phyloP scores from a whole-genome alignment of 2,113 vertebrate species.

The Bujurquina vittata region DNA sequence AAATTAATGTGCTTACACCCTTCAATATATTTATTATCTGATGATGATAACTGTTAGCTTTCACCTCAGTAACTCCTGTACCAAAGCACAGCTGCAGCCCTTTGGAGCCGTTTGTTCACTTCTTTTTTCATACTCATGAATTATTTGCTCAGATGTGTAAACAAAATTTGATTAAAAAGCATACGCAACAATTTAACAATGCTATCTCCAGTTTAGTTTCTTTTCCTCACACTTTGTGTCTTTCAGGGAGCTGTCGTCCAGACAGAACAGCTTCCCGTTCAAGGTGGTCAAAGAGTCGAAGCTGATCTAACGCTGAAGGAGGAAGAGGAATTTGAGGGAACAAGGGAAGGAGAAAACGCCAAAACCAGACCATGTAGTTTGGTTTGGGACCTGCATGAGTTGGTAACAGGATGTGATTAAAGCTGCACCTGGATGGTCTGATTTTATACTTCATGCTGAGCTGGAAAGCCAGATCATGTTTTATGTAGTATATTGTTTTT shows the following conservation, averaged over 20 bases:
- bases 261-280: slow-evolving; percentile 48
- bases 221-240: neutral
- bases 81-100: too few relatives aligned
- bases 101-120: neutral
- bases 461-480: neutral
- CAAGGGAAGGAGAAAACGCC: neutral
- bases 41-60: neutral
- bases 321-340: neutral
- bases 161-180: too few relatives aligned
- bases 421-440: neutral
- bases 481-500: neutral
- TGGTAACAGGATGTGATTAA: neutral
- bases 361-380: neutral
- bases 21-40: neutral
- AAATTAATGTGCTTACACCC: neutral
- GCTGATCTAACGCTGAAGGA: slow-evolving; percentile 47
- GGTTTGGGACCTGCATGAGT: neutral
- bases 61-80: neutral
- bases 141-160: neutral
- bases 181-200: neutral
- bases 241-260: slow-evolving; percentile 59
- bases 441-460: neutral
- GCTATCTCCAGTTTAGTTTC: neutral
- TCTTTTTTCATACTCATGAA: neutral
- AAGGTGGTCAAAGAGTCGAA: slow-evolving; percentile 41